Evolutionary conservation across 2,113 vertebrate species (phyloP), one percentile per base, ranked within the genome.

Genomic region (Podiceps cristatus): DNA sequence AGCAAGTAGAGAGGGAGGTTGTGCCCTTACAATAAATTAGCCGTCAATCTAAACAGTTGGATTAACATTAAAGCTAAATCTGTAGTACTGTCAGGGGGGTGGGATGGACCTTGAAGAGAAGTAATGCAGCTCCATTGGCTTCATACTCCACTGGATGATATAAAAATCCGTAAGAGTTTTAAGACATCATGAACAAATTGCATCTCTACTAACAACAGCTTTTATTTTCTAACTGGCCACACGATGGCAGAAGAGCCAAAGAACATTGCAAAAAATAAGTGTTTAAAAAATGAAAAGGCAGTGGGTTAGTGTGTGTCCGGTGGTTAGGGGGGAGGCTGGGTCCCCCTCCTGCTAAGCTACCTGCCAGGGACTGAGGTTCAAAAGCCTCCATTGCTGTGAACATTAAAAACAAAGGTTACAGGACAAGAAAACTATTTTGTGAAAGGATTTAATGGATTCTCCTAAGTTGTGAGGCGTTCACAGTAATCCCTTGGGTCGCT

Each of bases 241-340:
- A 75, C 42, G 95, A 60, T 97, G 97, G 96, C 97, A 89, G 96
- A 73, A 92, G 92, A 44, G 73, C 91, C 97, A 85, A 94, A 88
- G 67, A 86, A 63, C 47, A 3, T 0, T 5, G 50, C 5, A 18
- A 28, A 74, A 59, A 33, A 37, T 7, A 5, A 28, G 4, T 2
- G 1, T 4, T 11, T 2, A 35, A 29, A 47, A 16, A 45, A n/a
- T 44, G 31, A 45, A 18, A 8, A 4, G 0, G 45, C 7, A 8
- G 13, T 0, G 62, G 11, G 16, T 31, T 6, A 4, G 8, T 0
- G 0, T 0, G 23, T 9, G 47, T 19, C 31, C 31, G 17, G 2
- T 11, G 44, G 35, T 5, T 29, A 6, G 33, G 3, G 42, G 6
- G 45, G 8, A 62, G 14, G 5, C 24, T 8, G 44, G 31, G 7